phyloP scores from a whole-genome alignment of 64 coral and sea anemone species.

The Stichodactyla helianthus region DNA sequence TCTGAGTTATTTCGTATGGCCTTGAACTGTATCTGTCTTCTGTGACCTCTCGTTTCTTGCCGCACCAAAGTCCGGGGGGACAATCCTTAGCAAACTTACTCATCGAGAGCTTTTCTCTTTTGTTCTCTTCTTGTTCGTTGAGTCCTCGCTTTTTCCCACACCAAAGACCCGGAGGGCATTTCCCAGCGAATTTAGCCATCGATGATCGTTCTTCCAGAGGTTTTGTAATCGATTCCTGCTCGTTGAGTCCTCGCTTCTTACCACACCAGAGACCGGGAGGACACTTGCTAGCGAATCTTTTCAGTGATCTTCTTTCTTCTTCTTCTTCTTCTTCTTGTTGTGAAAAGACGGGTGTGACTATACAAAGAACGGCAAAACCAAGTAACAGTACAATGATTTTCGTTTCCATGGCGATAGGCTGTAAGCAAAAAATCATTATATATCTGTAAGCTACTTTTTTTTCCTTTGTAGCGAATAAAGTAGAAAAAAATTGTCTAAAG shows the following conservation, averaged over 20 bases:
- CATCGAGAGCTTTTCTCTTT: background rate
- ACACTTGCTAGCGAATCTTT: background rate
- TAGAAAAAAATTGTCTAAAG: too few relatives aligned
- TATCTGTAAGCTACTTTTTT: background rate
- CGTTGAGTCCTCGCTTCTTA: slow-evolving; percentile 17
- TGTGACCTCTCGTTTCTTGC: slow-evolving; percentile 31
- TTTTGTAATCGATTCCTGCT: background rate
- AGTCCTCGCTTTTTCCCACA: slow-evolving; percentile 43
- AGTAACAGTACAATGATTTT: background rate
- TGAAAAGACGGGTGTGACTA: background rate
- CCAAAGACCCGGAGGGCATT: slow-evolving; percentile 24
- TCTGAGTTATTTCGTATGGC: background rate
- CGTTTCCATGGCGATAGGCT: background rate
- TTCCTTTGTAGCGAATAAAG: too few relatives aligned
- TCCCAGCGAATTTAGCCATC: background rate
- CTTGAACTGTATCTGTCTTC: background rate
- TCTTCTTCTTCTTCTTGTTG: background rate
- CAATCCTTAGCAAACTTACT: slow-evolving; percentile 5
- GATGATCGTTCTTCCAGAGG: background rate
- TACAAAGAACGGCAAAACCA: background rate
- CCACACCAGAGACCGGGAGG: slow-evolving; percentile 38
- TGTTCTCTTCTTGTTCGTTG: background rate
- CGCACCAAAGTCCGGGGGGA: slow-evolving; percentile 40
- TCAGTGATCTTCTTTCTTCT: background rate
- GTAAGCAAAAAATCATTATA: background rate